These are phyloP conservation scores for Xanthia togata DNA, from an alignment of 2,888 invertebrate species.

Conservation along the genomic window DNA sequence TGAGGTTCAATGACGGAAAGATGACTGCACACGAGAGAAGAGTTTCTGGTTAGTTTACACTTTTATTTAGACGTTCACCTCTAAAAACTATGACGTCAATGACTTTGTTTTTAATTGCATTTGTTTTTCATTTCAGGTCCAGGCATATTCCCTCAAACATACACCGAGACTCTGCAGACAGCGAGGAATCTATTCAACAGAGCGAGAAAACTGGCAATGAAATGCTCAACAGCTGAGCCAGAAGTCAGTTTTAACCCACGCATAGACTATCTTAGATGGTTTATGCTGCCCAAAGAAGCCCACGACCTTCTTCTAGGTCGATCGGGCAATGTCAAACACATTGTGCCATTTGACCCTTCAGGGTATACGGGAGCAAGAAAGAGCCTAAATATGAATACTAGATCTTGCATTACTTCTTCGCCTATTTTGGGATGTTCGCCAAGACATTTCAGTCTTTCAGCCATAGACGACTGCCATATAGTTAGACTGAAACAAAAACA, in stretches of 20 bases:
- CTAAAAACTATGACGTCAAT: slow-evolving; percentile 18
- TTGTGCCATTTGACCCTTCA: slow-evolving; percentile 93
- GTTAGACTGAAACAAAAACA: slow-evolving; percentile 86
- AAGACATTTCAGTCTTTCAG: slow-evolving; percentile 93
- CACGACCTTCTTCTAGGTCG: slow-evolving; percentile 93
- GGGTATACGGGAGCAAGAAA: slow-evolving; percentile 89
- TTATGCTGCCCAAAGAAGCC: slow-evolving; percentile 96
- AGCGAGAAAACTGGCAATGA: slow-evolving; percentile 94
- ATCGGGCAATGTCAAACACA: slow-evolving; percentile 94
- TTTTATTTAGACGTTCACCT: slow-evolving; percentile 20
- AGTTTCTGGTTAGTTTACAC: slow-evolving; percentile 88
- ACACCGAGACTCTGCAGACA: slow-evolving; percentile 94
- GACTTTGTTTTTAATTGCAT: slow-evolving; percentile 10
- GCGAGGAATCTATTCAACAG: slow-evolving; percentile 94
- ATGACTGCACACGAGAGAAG: slow-evolving; percentile 94
- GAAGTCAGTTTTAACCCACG: slow-evolving; percentile 93
- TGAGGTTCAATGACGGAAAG: slow-evolving; percentile 94
- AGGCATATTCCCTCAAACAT: slow-evolving; percentile 93
- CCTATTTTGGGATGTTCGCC: slow-evolving; percentile 90
- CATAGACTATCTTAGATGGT: slow-evolving; percentile 95
- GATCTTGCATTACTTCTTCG: slow-evolving; percentile 84
- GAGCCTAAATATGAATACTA: slow-evolving; percentile 79
- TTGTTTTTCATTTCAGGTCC: slow-evolving; percentile 86
- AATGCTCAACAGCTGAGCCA: slow-evolving; percentile 94
- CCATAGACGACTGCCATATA: slow-evolving; percentile 91